phyloP scores from a whole-genome alignment of 2,888 invertebrate species.

The Polyploca ridens region DNA sequence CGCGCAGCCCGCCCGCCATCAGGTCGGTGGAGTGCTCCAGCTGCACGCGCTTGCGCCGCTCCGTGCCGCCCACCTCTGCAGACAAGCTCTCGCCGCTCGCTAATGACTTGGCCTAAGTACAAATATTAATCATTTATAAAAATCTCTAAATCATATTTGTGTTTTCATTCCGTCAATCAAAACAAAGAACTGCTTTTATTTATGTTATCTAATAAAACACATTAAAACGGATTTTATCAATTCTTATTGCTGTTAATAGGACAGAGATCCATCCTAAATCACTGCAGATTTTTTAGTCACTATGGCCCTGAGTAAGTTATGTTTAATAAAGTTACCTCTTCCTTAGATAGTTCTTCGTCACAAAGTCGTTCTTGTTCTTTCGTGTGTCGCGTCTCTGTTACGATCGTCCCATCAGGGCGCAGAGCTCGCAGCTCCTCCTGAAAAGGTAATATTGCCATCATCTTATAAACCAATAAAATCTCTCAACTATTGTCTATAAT shows the following conservation, averaged over 20 bases:
- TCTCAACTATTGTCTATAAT: no score
- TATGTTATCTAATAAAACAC: no score
- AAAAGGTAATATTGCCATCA: constrained; percentile 18
- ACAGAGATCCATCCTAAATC: no score
- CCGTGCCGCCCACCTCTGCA: constrained; percentile 83
- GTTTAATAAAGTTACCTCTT: constrained; percentile 69
- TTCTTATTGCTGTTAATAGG: no score
- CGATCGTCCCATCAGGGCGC: constrained; percentile 92
- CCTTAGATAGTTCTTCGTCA: constrained; percentile 90
- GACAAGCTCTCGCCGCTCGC: constrained; percentile 72
- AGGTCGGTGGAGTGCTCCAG: constrained; percentile 94
- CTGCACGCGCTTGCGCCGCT: constrained; percentile 91
- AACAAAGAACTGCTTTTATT: no score
- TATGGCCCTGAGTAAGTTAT: no score
- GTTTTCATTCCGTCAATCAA: no score
- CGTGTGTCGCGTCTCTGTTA: constrained; percentile 93
- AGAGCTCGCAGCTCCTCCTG: constrained; percentile 89
- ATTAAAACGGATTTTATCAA: no score
- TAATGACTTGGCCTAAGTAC: constrained; percentile 66
- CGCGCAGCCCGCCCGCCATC: constrained; percentile 91
- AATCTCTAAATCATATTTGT: no score
- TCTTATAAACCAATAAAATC: neutral
- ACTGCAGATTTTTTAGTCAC: no score
- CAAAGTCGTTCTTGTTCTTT: constrained; percentile 93
- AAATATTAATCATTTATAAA: constrained; percentile 1